Conservation (phyloP, 2,797 vertebrate species). For the Rachycentron canadum region DNA sequence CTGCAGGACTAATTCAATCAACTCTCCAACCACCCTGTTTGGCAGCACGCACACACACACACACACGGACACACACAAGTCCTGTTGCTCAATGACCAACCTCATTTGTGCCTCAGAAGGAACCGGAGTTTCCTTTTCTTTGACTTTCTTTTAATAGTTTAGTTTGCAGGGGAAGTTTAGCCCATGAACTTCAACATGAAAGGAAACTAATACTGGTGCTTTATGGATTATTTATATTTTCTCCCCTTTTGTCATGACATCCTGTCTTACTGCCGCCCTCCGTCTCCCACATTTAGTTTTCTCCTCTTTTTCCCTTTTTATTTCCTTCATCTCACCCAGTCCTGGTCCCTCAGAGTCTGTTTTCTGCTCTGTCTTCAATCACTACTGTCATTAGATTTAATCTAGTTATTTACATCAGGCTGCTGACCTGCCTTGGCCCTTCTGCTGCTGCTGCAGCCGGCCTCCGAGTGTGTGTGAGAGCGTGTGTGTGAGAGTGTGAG, state of each 20-base stretch:
- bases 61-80: not conserved
- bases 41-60: not conserved
- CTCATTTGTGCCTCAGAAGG: not conserved
- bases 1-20: constrained; percentile 61
- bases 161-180: not conserved
- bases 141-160: not conserved
- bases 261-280: not conserved
- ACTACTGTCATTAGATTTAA: constrained; percentile 74
- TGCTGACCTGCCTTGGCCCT: constrained; percentile 47
- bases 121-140: not conserved
- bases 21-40: constrained; percentile 3
- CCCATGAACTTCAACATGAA: not conserved
- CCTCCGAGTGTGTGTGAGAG: not conserved
- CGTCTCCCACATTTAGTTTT: not conserved
- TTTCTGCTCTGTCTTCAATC: constrained; percentile 53
- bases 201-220: not conserved
- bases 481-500: not conserved
- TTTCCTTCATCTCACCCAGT: not conserved
- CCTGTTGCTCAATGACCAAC: not conserved
- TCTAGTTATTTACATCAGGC: constrained; percentile 72
- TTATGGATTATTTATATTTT: not conserved
- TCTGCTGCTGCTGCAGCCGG: constrained; percentile 42
- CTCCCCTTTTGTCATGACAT: not conserved
- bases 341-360: constrained; percentile 39
- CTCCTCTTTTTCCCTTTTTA: not conserved